Conservation (phyloP, 1,140 invertebrate species). For the Brachionus angularis region DNA sequence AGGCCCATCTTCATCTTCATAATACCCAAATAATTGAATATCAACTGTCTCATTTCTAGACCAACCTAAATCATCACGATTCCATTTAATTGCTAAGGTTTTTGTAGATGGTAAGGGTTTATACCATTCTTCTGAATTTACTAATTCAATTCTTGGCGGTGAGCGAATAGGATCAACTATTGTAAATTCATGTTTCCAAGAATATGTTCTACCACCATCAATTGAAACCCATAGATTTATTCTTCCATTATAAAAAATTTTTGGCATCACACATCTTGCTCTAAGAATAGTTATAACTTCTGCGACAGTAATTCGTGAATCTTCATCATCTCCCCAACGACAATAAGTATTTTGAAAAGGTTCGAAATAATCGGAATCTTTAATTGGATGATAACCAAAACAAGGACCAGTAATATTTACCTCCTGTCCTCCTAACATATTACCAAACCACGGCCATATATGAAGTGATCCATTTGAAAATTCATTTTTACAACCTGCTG, state of each 20-base stretch:
- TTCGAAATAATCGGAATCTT: conserved; percentile 29
- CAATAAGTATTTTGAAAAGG: conserved; percentile 41
- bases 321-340: conserved; percentile 26
- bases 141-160: conserved; percentile 13
- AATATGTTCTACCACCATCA: conserved; percentile 33
- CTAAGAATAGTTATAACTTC: conserved; percentile 36
- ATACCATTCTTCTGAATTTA: conserved; percentile 25
- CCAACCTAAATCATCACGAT: conserved; percentile 39
- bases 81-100: conserved; percentile 40
- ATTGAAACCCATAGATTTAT: conserved; percentile 41
- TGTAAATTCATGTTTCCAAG: conserved; percentile 34
- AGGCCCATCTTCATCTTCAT: conserved; percentile 43
- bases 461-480: conserved; percentile 63
- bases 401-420: conserved; percentile 92
- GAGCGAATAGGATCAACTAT: conserved; percentile 41
- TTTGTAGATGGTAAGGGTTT: conserved; percentile 6
- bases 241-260: conserved; percentile 33
- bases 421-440: conserved; percentile 87
- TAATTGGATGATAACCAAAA: conserved; percentile 58
- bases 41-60: conserved; percentile 32
- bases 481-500: conserved; percentile 70
- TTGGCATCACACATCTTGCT: conserved; percentile 41
- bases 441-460: conserved; percentile 85
- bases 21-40: conserved; percentile 44
- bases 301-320: conserved; percentile 20